Base-by-base conservation (phyloP, 2,113 vertebrate species). In the Polypterus bichir region DNA sequence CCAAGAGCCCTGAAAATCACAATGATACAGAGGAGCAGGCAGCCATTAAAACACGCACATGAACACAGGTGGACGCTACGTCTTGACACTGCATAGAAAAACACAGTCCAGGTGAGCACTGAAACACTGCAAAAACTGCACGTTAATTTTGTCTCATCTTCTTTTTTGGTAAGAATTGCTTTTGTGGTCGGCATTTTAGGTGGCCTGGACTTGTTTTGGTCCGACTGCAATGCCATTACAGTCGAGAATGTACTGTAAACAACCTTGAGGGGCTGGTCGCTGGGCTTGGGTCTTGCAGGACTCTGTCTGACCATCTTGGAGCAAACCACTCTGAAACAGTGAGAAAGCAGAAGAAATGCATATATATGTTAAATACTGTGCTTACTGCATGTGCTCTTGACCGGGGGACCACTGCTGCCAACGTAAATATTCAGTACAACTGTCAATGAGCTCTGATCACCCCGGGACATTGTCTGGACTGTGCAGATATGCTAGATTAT, bases 251-350 rank as follows among this genome's bases (percentile, higher is more conserved):
- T 89, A 90, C 86, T 91, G 88, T 88, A 93, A 88, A 92, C 84
- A 91, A 97, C 96, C 96, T 97, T 97, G 95, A 74, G 93, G 90
- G 69, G 90, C 87, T 73, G 91, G 89, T 66, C 92, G 91, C 80
- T 93, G 93, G 69, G 85, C 84, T 49, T 89, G 83, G 73, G 86
- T 81, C 89, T 91, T 96, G 89, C 75, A 89, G 64, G 84, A 78
- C 71, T 97, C 93, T 48, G 79, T 48, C 64, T 64, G 62, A 64
- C 85, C 84, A 71, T 97, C 93, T 83, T 96, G 94, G 66, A 79
- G 75, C 48, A 81, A 79, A 83, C 89, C 85, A 62, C 83, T 88
- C 96, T 97, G 87, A 74, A 84, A 90, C 71, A 89, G 27, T 27
- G 27, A 27, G 27, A 27, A 27, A 27, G 27, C 27, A 27, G 27